Base-by-base conservation (phyloP, 2,888 invertebrate genomes). In the Noctua janthina region DNA sequence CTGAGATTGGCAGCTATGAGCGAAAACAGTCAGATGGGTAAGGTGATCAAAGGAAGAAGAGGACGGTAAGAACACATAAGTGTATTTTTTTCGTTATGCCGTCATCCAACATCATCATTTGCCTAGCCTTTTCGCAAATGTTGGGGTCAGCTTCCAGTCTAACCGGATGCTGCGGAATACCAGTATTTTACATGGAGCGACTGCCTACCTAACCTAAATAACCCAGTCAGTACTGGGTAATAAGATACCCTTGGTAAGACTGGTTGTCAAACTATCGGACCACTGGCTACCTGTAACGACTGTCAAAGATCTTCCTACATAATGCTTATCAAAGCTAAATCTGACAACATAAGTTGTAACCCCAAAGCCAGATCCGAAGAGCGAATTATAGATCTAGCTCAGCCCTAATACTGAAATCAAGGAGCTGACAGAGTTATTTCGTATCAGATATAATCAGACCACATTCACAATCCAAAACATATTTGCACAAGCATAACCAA, bases 401-500 rank as follows among this genome's bases (percentile, higher is more conserved):
- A 64, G 17, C 8, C 8, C 35, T 64, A 35, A 64, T 35, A 64
- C 17, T 17, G 0, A 64, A 64, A 64, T 35, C 72, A 46, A 68
- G n/a, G 10, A 66, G 39, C 15, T 71, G 17, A 23, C 29, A 69
- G 29, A 10, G 17, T 17, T 8, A 15, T 49, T 59, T n/a, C 8
- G 0, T n/a, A 54, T n/a, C n/a, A n/a, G 20, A 81, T 29, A 39
- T 3, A 49, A 39, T 64, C 49, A 81, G 10, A 56, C 29, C 59
- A 46, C 17, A 59, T 62, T 43, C 39, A 66, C 10, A 20, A 35
- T 10, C 39, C 66, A 23, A 64, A 62, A 35, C 10, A 81, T 49
- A 46, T 62, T 46, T 6, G 23, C 29, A 35, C 56, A 72, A 68
- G 46, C 67, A 72, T 23, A 62, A 67, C 69, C 69, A 43, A 69